phyloP scores from a whole-genome alignment of 2,113 vertebrate genomes.

The Thalassoma bifasciatum region DNA sequence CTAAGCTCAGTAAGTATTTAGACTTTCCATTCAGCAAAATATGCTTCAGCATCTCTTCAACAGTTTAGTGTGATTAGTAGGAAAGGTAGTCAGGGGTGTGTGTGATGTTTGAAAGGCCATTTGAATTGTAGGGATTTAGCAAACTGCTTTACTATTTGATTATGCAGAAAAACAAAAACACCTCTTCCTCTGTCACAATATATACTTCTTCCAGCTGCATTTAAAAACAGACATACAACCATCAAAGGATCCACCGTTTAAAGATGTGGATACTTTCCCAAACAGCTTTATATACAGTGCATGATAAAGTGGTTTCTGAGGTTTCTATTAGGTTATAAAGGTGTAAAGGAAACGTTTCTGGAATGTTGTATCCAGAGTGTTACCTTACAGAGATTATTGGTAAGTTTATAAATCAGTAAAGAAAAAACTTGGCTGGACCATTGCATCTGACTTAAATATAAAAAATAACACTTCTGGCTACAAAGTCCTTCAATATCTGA shows the following conservation, averaged over 20 bases:
- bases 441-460: background rate
- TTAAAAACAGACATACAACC: conserved; percentile 13
- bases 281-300: conserved; percentile 21
- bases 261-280: conserved; percentile 2
- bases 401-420: background rate
- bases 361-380: too few species aligned
- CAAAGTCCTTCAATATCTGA: background rate
- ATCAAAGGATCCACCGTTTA: conserved; percentile 16
- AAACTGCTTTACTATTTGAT: background rate
- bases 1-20: background rate
- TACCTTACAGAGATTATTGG: too few species aligned
- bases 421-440: background rate
- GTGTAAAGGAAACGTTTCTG: too few species aligned
- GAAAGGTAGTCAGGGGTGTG: background rate
- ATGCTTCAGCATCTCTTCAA: background rate
- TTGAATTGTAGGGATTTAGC: background rate
- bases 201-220: conserved; percentile 1
- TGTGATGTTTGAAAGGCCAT: background rate
- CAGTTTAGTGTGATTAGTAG: background rate
- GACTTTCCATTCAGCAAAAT: background rate
- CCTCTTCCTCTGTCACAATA: background rate
- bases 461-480: background rate
- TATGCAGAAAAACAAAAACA: conserved; percentile 22
- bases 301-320: conserved; percentile 1
- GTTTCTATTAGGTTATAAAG: too few species aligned